These are phyloP conservation scores for Phthorimaea operculella DNA, from an alignment of 1,140 invertebrate species.

Conservation along the genomic window DNA sequence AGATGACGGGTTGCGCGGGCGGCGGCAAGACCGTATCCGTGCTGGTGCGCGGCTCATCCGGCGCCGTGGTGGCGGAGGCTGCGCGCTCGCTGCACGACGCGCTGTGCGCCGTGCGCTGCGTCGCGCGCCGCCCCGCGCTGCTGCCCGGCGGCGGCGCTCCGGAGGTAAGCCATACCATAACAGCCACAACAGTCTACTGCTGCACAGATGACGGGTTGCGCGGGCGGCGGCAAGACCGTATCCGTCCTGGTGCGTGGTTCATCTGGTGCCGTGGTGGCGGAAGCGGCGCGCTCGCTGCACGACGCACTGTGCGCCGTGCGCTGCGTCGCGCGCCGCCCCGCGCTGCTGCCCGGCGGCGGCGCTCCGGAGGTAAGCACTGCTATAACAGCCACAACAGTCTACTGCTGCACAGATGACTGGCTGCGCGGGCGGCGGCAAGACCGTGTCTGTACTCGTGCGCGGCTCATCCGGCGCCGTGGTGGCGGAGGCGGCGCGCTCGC, in stretches of 20 bases:
- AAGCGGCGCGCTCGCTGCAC: slow-evolving; percentile 96
- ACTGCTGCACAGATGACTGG: slow-evolving; percentile 88
- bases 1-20: slow-evolving; percentile 90
- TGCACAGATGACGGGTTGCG: slow-evolving; percentile 87
- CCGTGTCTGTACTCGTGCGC: slow-evolving; percentile 93
- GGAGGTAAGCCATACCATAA: too few species aligned
- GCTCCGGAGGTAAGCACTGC: slow-evolving; percentile 88
- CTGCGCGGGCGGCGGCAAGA: slow-evolving; percentile 87
- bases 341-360: slow-evolving; percentile 94
- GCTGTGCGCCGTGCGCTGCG: slow-evolving; percentile 96
- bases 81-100: slow-evolving; percentile 98
- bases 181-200: too few species aligned
- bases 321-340: slow-evolving; percentile 94
- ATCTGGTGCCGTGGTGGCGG: slow-evolving; percentile 96
- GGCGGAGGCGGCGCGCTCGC: slow-evolving; percentile 94
- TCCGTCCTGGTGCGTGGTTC: slow-evolving; percentile 95
- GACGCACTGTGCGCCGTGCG: slow-evolving; percentile 98
- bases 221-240: slow-evolving; percentile 89
- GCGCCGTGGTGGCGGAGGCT: slow-evolving; percentile 95
- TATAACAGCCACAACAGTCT: too few species aligned
- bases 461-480: slow-evolving; percentile 98
- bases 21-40: slow-evolving; percentile 93
- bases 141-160: slow-evolving; percentile 97
- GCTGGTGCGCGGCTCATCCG: slow-evolving; percentile 96
- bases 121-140: slow-evolving; percentile 92